Evolutionary conservation across 1,140 invertebrate genomes (phyloP).

Genomic region (Triops cancriformis): DNA sequence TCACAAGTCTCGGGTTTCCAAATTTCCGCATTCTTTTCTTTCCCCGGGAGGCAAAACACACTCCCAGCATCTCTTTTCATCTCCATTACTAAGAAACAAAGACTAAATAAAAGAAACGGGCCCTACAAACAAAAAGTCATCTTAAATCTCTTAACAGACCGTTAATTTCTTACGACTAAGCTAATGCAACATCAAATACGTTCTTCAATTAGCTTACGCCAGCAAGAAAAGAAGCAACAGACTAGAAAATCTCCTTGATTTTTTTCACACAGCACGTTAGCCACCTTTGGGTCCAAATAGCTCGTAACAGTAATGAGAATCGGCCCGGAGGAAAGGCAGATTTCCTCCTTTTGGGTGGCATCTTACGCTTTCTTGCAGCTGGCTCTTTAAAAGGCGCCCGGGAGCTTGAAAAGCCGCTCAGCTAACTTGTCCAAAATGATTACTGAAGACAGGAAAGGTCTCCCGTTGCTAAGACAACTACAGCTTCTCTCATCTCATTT

Average conservation of each 20-base stretch:
- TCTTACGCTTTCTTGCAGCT: neutral
- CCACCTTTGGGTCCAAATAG: neutral
- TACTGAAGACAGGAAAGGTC: conserved; percentile 1
- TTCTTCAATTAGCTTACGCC: neutral
- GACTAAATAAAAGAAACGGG: no score
- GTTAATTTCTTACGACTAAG: no score
- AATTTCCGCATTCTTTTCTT: no score
- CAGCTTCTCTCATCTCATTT: neutral
- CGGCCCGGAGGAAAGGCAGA: neutral
- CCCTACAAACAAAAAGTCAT: no score
- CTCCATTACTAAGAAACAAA: no score
- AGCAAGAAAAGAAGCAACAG: neutral
- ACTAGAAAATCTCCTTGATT: neutral
- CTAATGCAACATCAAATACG: no score
- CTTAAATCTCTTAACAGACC: no score
- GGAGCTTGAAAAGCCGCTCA: neutral
- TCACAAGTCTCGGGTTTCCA: no score
- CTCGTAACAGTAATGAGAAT: neutral
- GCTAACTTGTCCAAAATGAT: neutral
- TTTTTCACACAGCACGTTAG: no score
- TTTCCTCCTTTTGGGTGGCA: neutral
- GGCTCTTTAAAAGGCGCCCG: neutral
- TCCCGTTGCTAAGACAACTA: neutral
- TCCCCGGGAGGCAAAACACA: no score
- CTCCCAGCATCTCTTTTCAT: no score